These are phyloP conservation scores for Tenthredo notha DNA, from an alignment of 2,888 invertebrate species.

Conservation along the genomic window DNA sequence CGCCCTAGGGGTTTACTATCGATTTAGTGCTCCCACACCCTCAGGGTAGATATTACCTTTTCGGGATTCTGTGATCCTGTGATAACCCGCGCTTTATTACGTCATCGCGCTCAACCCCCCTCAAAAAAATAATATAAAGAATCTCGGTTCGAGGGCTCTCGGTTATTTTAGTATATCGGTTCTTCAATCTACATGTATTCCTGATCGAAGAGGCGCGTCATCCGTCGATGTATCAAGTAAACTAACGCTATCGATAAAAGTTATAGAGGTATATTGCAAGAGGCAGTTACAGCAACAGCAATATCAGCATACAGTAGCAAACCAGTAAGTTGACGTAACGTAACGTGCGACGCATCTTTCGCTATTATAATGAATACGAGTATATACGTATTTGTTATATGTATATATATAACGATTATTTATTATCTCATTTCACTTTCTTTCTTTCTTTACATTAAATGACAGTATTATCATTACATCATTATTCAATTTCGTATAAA, in stretches of 20 bases:
- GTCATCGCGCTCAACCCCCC: slow-evolving; percentile 72
- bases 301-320: no score
- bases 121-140: slow-evolving; percentile 60
- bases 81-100: slow-evolving; percentile 78
- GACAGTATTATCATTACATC: background rate
- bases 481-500: background rate
- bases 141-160: slow-evolving; percentile 15
- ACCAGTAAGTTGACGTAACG: slow-evolving; percentile 27
- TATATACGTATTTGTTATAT: background rate
- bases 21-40: slow-evolving; percentile 48
- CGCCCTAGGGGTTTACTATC: slow-evolving; percentile 45
- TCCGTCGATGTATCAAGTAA: slow-evolving; percentile 72
- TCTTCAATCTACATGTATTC: slow-evolving; percentile 68
- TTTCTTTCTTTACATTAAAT: no score
- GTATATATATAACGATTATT: background rate
- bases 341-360: background rate
- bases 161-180: slow-evolving; percentile 57
- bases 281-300: background rate
- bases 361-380: background rate
- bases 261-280: background rate
- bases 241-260: background rate
- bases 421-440: no score
- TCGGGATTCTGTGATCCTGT: slow-evolving; percentile 70
- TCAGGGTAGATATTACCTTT: slow-evolving; percentile 56
- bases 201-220: slow-evolving; percentile 75